phyloP scores from a whole-genome alignment of 2,797 vertebrate species.

The Enteromius anoplus region DNA sequence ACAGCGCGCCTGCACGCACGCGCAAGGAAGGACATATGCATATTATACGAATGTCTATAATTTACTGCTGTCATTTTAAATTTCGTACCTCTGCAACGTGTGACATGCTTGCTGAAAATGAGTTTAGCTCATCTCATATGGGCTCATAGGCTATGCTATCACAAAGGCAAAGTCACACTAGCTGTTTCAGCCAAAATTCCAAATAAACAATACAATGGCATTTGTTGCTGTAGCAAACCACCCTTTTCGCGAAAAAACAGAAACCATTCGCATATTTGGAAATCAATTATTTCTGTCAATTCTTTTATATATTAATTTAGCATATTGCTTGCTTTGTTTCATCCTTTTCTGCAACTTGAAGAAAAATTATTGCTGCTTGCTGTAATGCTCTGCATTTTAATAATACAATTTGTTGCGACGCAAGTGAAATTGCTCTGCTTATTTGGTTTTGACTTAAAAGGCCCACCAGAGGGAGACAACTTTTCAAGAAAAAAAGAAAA shows the following conservation, averaged over 20 bases:
- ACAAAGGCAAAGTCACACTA: background rate
- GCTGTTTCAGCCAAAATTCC: background rate
- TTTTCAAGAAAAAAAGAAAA: background rate
- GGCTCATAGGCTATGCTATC: background rate
- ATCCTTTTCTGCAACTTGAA: background rate
- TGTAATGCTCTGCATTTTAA: background rate
- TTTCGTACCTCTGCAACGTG: background rate
- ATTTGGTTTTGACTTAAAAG: background rate
- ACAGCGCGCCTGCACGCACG: conserved; percentile 19
- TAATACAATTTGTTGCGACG: background rate
- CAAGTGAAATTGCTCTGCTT: background rate
- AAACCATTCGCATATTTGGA: background rate
- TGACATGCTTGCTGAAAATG: background rate
- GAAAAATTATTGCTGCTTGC: background rate
- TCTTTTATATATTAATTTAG: background rate
- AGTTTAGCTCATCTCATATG: background rate
- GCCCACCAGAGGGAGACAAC: conserved; percentile 27
- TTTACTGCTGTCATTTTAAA: background rate
- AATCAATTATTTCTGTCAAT: too few relatives aligned
- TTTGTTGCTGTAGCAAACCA: background rate
- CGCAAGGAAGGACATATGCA: conserved; percentile 1
- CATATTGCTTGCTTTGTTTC: background rate
- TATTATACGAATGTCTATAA: background rate
- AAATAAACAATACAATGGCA: background rate
- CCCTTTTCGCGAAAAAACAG: background rate